phyloP scores from a whole-genome alignment of 2,888 invertebrate genomes.

The Mongoloraphidia duomilia region DNA sequence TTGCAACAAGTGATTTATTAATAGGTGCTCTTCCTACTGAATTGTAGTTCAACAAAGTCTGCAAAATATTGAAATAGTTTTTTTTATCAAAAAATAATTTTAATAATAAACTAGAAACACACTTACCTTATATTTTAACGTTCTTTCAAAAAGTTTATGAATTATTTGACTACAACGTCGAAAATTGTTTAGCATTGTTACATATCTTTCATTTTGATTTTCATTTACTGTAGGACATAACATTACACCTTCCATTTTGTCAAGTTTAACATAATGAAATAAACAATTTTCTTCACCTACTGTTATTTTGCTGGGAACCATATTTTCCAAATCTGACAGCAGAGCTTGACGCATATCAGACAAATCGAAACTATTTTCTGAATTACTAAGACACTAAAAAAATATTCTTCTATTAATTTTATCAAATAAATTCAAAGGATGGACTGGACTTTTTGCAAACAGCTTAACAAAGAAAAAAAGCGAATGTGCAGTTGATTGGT shows the following conservation, averaged over 20 bases:
- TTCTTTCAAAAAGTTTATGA: slow-evolving; percentile 56
- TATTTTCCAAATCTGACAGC: slow-evolving; percentile 52
- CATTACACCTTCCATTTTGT: slow-evolving; percentile 54
- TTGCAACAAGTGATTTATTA: slow-evolving; percentile 60
- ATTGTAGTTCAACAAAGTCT: slow-evolving; percentile 31
- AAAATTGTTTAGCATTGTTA: slow-evolving; percentile 54
- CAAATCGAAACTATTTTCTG: slow-evolving; percentile 48
- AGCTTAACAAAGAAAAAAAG: too few species aligned
- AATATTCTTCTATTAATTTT: background rate
- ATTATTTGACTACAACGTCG: slow-evolving; percentile 55
- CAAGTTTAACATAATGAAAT: slow-evolving; percentile 62
- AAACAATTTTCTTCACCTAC: slow-evolving; percentile 57
- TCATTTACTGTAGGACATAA: slow-evolving; percentile 41
- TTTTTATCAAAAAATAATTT: background rate
- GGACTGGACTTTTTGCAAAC: too few species aligned
- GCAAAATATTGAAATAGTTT: slow-evolving; percentile 13
- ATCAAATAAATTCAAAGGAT: background rate
- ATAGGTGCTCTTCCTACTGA: slow-evolving; percentile 32
- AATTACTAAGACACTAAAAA: slow-evolving; percentile 47
- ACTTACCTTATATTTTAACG: slow-evolving; percentile 39
- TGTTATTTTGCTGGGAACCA: slow-evolving; percentile 43
- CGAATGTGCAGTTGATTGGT: too few species aligned
- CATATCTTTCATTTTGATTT: slow-evolving; percentile 32
- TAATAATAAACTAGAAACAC: background rate
- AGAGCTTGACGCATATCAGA: slow-evolving; percentile 58